phyloP scores from a whole-genome alignment of 2,888 invertebrate species.

The Clivina fossor region DNA sequence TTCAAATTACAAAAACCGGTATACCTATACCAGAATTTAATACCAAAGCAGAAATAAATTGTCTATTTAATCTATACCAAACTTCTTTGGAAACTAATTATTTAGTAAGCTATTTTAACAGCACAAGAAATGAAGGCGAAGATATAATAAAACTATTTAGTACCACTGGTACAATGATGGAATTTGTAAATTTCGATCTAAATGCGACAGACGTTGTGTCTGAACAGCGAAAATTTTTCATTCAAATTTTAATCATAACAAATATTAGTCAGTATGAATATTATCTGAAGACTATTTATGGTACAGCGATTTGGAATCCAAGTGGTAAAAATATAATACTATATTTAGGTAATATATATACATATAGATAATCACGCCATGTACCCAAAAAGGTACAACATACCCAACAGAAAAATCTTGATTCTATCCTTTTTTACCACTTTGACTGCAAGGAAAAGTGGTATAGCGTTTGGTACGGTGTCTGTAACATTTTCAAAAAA shows the following conservation, averaged over 20 bases:
- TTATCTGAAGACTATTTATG: conserved; percentile 8
- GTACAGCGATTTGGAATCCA: conserved; percentile 14
- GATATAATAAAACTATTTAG: not conserved
- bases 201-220: not conserved
- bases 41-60: conserved; percentile 7
- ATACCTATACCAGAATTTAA: too few species aligned
- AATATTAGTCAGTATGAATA: conserved; percentile 1
- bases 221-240: conserved; percentile 13
- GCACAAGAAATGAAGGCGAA: not conserved
- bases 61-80: conserved; percentile 4
- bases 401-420: too few species aligned
- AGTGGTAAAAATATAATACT: conserved; percentile 3
- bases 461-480: too few species aligned
- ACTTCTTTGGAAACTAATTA: not conserved
- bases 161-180: not conserved
- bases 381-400: too few species aligned
- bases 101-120: conserved; percentile 2
- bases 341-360: conserved; percentile 1
- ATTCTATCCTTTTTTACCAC: too few species aligned
- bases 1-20: too few species aligned
- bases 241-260: conserved; percentile 5
- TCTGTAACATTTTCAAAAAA: too few species aligned
- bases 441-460: too few species aligned
- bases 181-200: conserved; percentile 4
- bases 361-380: too few species aligned